Evolutionary conservation across 2,113 vertebrate genomes (phyloP).

Genomic region (Lucifuga dentata): DNA sequence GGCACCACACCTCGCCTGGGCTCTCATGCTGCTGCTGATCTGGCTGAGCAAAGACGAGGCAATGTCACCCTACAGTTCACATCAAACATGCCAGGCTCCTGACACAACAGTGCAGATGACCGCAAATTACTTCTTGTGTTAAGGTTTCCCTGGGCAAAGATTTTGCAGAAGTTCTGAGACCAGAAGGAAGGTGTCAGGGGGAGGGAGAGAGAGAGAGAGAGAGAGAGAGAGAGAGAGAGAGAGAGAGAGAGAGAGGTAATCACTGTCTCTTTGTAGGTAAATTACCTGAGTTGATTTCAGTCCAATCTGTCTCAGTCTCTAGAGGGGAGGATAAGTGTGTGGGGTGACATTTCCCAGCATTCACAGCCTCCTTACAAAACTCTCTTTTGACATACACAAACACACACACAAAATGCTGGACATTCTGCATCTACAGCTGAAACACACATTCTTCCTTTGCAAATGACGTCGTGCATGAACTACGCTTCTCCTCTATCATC

Average conservation of each 20-base stretch:
- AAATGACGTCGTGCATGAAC: constrained; percentile 65
- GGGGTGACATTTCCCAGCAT: constrained; percentile 72
- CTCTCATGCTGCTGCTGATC: constrained; percentile 44
- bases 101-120: constrained; percentile 33
- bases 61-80: constrained; percentile 58
- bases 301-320: constrained; percentile 76
- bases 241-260: constrained; percentile 55
- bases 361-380: constrained; percentile 37
- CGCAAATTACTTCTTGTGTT: constrained; percentile 40
- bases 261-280: constrained; percentile 69
- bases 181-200: background rate
- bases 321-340: constrained; percentile 42
- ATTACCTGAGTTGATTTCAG: constrained; percentile 80
- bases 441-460: constrained; percentile 53
- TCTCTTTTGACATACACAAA: constrained; percentile 13
- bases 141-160: constrained; percentile 23
- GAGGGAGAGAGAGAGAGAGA: background rate
- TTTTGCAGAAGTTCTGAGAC: constrained; percentile 31
- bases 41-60: constrained; percentile 46
- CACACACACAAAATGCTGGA: background rate
- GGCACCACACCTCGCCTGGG: constrained; percentile 77
- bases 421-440: constrained; percentile 25
- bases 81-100: constrained; percentile 40
- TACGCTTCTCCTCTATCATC: constrained; percentile 49
- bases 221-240: constrained; percentile 1